phyloP scores from a whole-genome alignment of 1,140 invertebrate species.

The Dryas iulia region DNA sequence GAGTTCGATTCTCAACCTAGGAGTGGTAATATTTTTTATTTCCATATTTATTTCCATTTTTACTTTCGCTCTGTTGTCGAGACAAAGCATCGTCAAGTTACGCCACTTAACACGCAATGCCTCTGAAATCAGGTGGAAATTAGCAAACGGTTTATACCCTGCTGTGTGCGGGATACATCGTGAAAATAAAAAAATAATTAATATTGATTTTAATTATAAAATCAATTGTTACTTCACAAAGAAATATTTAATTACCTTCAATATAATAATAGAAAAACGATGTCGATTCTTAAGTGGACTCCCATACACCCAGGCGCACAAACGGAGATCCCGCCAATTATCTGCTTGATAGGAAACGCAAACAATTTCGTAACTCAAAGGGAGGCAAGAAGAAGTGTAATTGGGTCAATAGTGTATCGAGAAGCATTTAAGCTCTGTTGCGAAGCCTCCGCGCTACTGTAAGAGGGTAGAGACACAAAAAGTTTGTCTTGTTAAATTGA shows the following conservation, averaged over 20 bases:
- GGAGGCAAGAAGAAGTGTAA: slow-evolving; percentile 13
- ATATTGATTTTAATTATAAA: no score
- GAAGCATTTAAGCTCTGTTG: slow-evolving; percentile 20
- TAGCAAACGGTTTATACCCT: no score
- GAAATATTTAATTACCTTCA: neutral
- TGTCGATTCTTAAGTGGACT: neutral
- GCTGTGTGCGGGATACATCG: no score
- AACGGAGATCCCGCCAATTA: slow-evolving; percentile 10
- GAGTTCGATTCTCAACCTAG: no score
- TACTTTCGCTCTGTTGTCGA: no score
- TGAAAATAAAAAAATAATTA: no score
- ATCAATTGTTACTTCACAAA: neutral
- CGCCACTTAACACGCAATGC: no score
- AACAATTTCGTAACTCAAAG: slow-evolving; percentile 16
- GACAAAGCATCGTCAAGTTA: no score
- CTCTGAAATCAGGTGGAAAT: no score
- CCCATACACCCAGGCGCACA: neutral
- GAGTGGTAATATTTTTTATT: no score
- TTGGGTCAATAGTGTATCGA: slow-evolving; percentile 23
- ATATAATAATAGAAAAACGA: neutral
- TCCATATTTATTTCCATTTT: no score
- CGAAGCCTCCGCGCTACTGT: slow-evolving; percentile 8
- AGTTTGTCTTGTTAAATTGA: neutral
- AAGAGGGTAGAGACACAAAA: neutral
- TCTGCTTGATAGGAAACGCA: slow-evolving; percentile 12